These are phyloP conservation scores for Diplodus puntazzo DNA, from an alignment of 2,797 vertebrate species.

Conservation along the genomic window DNA sequence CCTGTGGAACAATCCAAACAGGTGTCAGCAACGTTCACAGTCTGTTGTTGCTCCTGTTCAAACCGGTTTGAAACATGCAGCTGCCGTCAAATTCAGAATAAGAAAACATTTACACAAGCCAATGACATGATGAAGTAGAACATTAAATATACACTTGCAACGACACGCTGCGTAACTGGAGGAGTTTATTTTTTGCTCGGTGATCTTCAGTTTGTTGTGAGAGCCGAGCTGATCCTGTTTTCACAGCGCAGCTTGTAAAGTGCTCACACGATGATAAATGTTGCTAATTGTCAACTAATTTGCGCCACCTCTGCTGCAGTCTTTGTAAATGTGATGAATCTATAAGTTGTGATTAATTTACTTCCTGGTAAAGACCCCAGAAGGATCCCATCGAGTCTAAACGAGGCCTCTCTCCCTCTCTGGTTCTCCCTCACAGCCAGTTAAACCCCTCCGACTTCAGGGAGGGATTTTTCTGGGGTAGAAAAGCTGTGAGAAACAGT, in stretches of 20 bases:
- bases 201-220: neutral
- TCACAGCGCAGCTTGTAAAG: neutral
- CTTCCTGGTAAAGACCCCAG: neutral
- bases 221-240: neutral
- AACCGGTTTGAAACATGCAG: too few relatives aligned
- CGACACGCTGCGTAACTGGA: neutral
- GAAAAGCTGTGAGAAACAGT: conserved; percentile 52
- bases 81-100: too few relatives aligned
- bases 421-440: neutral
- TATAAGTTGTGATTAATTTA: neutral
- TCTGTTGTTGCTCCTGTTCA: too few relatives aligned
- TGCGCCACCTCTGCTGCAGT: neutral
- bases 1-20: too few relatives aligned
- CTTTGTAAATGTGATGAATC: neutral
- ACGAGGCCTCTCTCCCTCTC: neutral
- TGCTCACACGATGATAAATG: neutral
- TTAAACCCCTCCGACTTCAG: neutral
- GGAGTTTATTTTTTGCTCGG: neutral
- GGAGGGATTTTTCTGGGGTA: conserved; percentile 2
- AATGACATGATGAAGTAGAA: too few relatives aligned
- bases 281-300: neutral
- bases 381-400: neutral
- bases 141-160: too few relatives aligned
- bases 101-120: too few relatives aligned
- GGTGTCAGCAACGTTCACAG: too few relatives aligned